Evolutionary conservation across 2,797 vertebrate species (phyloP), one percentile per base, ranked within the genome.

Genomic region (Setipinna tenuifilis): DNA sequence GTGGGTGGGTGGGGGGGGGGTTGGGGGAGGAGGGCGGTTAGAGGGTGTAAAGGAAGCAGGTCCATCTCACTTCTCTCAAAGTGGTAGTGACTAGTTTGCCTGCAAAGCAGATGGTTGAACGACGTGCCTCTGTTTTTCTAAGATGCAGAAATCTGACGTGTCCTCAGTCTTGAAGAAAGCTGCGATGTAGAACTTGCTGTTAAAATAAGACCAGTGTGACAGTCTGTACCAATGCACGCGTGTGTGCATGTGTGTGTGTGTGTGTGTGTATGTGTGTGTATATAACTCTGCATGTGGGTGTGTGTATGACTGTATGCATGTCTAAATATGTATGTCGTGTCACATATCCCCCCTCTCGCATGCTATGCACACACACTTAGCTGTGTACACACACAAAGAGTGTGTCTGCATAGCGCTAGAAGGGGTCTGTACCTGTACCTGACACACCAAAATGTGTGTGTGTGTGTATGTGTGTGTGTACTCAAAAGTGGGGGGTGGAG

Each of bases 61-160:
- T 11, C 25, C 54, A 80, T 59, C 44, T 58, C 58, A 71, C 86
- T 85, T 82, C 54, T 81, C 83, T 62, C 44, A 44, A 46, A 83
- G 65, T 31, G 86, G 28, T 31, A 83, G 28, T 50, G 19, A 25
- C 44, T 65, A 85, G 65, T 82, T 35, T 5, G 28, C 86, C 86
- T 71, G 78, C 81, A 41, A 82, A 75, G 83, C 68, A 65, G 21
- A 68, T 58, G 58, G 82, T 82, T 59, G 78, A 41, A 86, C 17
- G 28, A 54, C 68, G 35, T 31, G 71, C 82, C 48, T 28, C 54
- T 28, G 58, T 71, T 44, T 85, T 58, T 85, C 81, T 41, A 21
- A n/a, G 81, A 35, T 28, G 57, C 62, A 78, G 75, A 62, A 57
- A 85, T 35, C 58, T 46, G 6, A 61, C 28, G 85, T 71, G 57